phyloP scores from a whole-genome alignment of 2,113 vertebrate genomes.

The Passer montanus region DNA sequence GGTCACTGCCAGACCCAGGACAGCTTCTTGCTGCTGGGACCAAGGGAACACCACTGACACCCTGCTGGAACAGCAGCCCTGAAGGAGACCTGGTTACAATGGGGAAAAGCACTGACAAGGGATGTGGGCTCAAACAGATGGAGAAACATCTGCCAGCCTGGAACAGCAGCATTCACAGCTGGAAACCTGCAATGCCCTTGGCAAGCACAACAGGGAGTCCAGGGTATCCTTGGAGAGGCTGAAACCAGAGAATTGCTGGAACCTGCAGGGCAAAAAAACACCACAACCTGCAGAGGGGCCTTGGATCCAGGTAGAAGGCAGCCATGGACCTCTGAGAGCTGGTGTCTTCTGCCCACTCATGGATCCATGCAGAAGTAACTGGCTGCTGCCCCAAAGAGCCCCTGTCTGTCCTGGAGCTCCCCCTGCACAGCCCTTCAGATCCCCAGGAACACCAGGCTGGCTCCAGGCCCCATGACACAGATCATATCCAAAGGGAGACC shows the following conservation, averaged over 20 bases:
- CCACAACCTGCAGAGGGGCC: background rate
- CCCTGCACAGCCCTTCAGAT: accelerated
- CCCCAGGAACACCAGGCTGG: background rate
- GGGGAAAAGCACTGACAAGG: background rate
- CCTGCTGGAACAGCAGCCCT: background rate
- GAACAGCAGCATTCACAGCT: background rate
- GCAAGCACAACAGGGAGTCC: background rate
- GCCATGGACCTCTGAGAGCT: background rate
- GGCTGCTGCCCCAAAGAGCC: background rate
- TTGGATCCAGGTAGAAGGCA: background rate
- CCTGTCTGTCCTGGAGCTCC: background rate
- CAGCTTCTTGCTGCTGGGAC: background rate
- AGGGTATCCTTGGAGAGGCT: background rate
- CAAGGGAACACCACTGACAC: background rate
- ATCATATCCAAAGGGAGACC: background rate
- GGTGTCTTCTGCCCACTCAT: background rate
- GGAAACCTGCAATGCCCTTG: background rate
- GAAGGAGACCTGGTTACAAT: accelerated
- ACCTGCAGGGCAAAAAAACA: background rate
- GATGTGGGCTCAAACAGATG: background rate
- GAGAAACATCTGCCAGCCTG: background rate
- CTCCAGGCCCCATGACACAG: accelerated
- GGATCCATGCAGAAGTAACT: accelerated
- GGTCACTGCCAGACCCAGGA: background rate
- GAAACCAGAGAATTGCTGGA: background rate